Evolutionary conservation across 2,888 invertebrate species (phyloP).

Genomic region (Cephus rjabovi): DNA sequence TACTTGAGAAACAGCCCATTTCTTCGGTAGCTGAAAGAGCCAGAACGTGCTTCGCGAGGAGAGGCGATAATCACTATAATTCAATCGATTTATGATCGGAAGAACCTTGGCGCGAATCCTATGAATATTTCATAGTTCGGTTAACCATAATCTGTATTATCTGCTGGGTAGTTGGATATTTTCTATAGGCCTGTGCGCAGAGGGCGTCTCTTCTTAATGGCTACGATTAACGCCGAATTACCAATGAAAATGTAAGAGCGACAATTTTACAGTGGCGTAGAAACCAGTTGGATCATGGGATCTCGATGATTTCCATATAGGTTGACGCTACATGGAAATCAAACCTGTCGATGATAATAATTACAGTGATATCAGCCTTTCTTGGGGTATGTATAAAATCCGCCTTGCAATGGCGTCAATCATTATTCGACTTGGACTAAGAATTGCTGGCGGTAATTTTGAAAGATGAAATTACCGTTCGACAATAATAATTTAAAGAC

Average conservation of each 20-base stretch:
- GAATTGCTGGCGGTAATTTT: not conserved
- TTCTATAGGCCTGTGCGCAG: not conserved
- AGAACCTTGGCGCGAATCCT: constrained; percentile 33
- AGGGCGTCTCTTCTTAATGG: not conserved
- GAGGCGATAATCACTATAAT: constrained; percentile 44
- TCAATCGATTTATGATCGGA: constrained; percentile 37
- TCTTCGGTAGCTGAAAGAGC: not conserved
- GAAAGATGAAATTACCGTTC: not conserved
- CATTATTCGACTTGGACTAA: not conserved
- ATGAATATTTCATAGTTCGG: constrained; percentile 33
- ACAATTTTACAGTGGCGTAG: not conserved
- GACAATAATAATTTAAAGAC: not conserved
- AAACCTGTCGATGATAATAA: not conserved
- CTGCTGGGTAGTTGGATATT: not conserved
- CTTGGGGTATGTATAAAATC: not conserved
- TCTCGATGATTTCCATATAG: no score
- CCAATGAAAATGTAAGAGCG: not conserved
- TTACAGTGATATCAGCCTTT: not conserved
- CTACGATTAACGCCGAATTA: constrained; percentile 2
- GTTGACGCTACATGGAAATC: not conserved
- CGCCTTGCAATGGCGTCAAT: not conserved
- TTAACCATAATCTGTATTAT: constrained; percentile 21
- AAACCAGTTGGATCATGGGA: not conserved
- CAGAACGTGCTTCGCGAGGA: constrained; percentile 12
- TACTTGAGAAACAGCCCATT: not conserved